Evolutionary conservation across 1,140 invertebrate genomes (phyloP).

Genomic region (Ptiloglossa arizonensis): DNA sequence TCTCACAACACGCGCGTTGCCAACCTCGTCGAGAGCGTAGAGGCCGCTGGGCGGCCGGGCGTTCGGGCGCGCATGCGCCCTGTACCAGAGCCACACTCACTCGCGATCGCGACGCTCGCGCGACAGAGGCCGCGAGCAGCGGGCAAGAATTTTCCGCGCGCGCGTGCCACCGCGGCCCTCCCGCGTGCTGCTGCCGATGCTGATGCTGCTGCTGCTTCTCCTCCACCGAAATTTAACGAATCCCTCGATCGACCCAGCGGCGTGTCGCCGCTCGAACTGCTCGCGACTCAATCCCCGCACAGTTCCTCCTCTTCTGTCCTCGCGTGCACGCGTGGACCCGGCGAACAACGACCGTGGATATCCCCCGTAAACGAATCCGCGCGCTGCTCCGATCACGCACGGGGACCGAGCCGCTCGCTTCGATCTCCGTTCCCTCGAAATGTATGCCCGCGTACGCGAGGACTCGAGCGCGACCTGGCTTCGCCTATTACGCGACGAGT

Average conservation of each 20-base stretch:
- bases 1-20: conserved; percentile 30
- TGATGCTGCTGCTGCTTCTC: no score
- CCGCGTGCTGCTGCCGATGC: no score
- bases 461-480: no score
- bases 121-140: background rate
- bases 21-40: background rate
- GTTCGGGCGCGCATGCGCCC: no score
- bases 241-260: conserved; percentile 62
- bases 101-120: conserved; percentile 22
- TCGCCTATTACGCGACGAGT: conserved; percentile 17
- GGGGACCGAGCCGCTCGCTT: no score
- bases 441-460: no score
- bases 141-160: background rate
- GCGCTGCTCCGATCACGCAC: no score
- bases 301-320: conserved; percentile 59
- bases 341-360: conserved; percentile 31
- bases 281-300: conserved; percentile 60
- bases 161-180: no score
- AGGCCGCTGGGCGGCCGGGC: no score
- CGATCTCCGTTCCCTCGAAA: no score
- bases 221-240: conserved; percentile 46
- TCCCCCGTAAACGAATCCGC: conserved; percentile 23
- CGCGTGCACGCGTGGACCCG: conserved; percentile 55
- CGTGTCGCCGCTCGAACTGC: conserved; percentile 72
- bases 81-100: no score